Base-by-base conservation (phyloP, 35 echinoderm and acorn worm genomes). In the Ophiothrix spiculata region DNA sequence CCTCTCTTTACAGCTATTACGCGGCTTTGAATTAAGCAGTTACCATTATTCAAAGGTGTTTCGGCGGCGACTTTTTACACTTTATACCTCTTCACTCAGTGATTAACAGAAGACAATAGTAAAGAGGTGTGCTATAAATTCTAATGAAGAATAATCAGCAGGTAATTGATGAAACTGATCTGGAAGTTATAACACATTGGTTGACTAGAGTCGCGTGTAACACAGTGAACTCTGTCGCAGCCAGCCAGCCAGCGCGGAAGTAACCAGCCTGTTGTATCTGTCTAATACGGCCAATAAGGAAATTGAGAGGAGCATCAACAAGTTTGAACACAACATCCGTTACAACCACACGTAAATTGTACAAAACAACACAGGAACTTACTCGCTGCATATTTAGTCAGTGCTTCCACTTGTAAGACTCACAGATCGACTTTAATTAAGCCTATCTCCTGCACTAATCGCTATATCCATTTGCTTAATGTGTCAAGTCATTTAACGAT, bases 401-500 rank as follows among this genome's bases (percentile, higher is more conserved):
- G n/a, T n/a, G n/a, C n/a, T n/a, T n/a, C n/a, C n/a, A n/a, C n/a
- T n/a, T n/a, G n/a, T n/a, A n/a, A n/a, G n/a, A n/a, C n/a, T n/a
- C n/a, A n/a, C n/a, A n/a, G n/a, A n/a, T 25, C 60, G 23, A 15
- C 60, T 69, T 69, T 69, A 69, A 69, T 69, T 69, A 69, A 69
- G 60, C 60, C 23, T n/a, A 69, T 69, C 60, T 69, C 60, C 60
- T 69, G 60, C 25, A 15, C 60, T 69, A 69, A 69, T 69, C 60
- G 60, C 60, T 4, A 28, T 69, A 69, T 69, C 60, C 60, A 69
- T 69, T 69, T 69, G 29, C 29, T 28, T 25, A 69, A 69, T 69
- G 60, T 69, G 60, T 28, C 60, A 69, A 69, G 60, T 69, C 60
- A 69, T n/a, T 69, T 69, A 69, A 69, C 60, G 29, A 69, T 69